Base-by-base conservation (phyloP, 2,113 vertebrate species). In the Sphaerodactylus townsendi region DNA sequence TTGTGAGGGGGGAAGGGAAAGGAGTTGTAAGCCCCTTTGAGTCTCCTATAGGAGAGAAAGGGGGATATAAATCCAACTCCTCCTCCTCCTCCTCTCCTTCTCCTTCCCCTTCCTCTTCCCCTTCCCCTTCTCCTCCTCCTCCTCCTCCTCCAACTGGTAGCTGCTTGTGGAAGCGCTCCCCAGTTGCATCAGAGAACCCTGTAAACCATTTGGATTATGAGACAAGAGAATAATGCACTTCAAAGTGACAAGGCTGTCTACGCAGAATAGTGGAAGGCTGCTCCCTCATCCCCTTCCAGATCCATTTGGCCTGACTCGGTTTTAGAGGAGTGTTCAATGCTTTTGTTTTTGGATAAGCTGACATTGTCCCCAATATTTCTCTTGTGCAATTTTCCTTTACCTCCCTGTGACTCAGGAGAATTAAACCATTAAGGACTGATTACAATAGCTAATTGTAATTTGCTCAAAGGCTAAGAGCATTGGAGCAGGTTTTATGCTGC, bases 361-460 rank as follows among this genome's bases (percentile, higher is more conserved):
- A 83, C 93, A 90, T 84, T 87, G 85, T 93, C 73, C 77, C 48
- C 46, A 2, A 15, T 83, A 19, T 92, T 92, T 93, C 90, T 91
- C 85, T 92, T 91, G 90, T 92, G 84, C 85, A 88, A 89, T 90
- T 93, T 82, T 88, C 76, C 88, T 86, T 77, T 93, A 90, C 88
- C 56, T 56, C 53, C 82, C 25, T 88, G 76, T 84, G 92, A 88
- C 90, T 86, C 86, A 81, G 91, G 89, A 94, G 93, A 83, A 59
- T 75, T 85, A 78, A 87, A 91, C 92, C 92, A 89, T 93, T 92
- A 94, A 92, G 90, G 91, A 88, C 91, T 93, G 92, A 94, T 93
- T 94, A 92, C 93, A 93, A 89, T 89, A 93, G 91, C 91, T 93
- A 88, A 94, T 93, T 94, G 92, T 92, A 94, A 94, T 93, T 94